Conservation (phyloP, 1,140 invertebrate genomes). For the Plectus sambesii region DNA sequence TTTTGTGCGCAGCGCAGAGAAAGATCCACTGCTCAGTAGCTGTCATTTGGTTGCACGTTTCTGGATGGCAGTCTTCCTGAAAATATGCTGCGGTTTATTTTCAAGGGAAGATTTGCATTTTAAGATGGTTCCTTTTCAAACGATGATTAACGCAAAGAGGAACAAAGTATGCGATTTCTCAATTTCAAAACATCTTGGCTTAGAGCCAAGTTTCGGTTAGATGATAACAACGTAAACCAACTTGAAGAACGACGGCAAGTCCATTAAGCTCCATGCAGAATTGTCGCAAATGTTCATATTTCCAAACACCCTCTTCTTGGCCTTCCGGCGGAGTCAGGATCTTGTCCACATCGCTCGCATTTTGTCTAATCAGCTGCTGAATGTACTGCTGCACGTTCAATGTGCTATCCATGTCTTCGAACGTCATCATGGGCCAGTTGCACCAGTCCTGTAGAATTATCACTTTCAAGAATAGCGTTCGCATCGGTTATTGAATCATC, state of each 20-base stretch:
- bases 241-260: slow-evolving; percentile 68
- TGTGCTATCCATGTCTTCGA: slow-evolving; percentile 99
- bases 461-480: too few species aligned
- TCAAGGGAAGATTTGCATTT: slow-evolving; percentile 10
- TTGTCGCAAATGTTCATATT: slow-evolving; percentile 91
- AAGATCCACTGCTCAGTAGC: slow-evolving; percentile 99
- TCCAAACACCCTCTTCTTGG: slow-evolving; percentile 98
- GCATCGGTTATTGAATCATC: too few species aligned
- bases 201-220: too few species aligned
- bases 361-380: slow-evolving; percentile 85
- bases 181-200: too few species aligned
- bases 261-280: slow-evolving; percentile 73
- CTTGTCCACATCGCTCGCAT: slow-evolving; percentile 80
- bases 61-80: slow-evolving; percentile 86
- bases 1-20: slow-evolving; percentile 97
- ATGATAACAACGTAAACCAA: slow-evolving; percentile 27
- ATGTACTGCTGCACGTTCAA: slow-evolving; percentile 97
- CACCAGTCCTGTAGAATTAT: slow-evolving; percentile 68
- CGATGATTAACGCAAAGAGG: too few species aligned
- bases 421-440: slow-evolving; percentile 90
- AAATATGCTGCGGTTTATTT: slow-evolving; percentile 46
- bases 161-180: too few species aligned
- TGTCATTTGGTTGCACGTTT: slow-evolving; percentile 97
- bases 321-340: slow-evolving; percentile 89
- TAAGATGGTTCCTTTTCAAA: too few species aligned